Percentiles rank a stretch among this genome's conserved stretches.
These are phyloP conservation scores for Galago senegalensis DNA, from an alignment of 2,797 vertebrate species.

Conservation along the genomic window DNA sequence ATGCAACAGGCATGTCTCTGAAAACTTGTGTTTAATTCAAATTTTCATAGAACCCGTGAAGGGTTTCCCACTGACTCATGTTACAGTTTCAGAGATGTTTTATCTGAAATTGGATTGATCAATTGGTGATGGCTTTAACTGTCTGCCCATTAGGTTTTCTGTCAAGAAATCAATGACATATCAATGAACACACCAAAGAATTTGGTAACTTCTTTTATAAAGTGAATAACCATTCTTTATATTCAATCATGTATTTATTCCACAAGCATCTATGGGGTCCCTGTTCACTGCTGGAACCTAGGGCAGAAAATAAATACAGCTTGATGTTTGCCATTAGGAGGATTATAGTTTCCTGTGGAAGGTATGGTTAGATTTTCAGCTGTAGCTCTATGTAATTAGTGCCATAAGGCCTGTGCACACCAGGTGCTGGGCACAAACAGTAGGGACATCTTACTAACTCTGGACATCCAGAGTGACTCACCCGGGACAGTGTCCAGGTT, in stretches of 20 bases:
- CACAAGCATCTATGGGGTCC: neutral
- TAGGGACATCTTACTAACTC: neutral
- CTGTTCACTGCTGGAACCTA: neutral
- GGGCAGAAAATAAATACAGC: neutral
- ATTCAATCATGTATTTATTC: neutral
- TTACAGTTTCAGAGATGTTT: neutral
- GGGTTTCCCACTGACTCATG: conserved; percentile 3
- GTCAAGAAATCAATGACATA: conserved; percentile 57
- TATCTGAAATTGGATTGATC: conserved; percentile 44
- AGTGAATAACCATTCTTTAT: neutral
- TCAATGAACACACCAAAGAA: neutral
- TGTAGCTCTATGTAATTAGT: neutral
- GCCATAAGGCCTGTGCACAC: neutral
- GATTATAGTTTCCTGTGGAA: neutral
- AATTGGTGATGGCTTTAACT: conserved; percentile 20
- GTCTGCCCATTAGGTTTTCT: conserved; percentile 12
- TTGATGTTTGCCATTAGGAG: neutral
- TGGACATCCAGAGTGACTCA: neutral
- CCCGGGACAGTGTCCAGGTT: neutral
- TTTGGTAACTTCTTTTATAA: conserved; percentile 15
- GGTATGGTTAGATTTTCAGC: neutral
- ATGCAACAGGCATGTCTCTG: neutral
- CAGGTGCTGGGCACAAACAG: neutral
- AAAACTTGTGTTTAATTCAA: neutral
- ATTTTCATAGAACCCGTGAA: neutral